Evolutionary conservation across 1,140 invertebrate genomes (phyloP), one percentile per base, ranked within the genome.

Genomic region (Chlorops oryzae): DNA sequence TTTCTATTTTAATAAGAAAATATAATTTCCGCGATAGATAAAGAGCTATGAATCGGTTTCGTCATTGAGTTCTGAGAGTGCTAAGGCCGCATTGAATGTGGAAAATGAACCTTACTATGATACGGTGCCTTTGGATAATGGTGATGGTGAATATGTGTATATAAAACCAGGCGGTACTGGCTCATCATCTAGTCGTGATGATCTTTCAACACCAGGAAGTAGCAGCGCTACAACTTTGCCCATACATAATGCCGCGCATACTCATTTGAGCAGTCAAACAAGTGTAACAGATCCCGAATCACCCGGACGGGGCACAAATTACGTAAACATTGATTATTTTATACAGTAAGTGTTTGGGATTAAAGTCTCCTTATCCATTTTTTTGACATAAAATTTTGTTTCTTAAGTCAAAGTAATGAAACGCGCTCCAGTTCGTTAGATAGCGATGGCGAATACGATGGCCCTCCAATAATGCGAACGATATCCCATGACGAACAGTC

Each of bases 321-420:
- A 91, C 74, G 88, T 91, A 66, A 91, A 92, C 72, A 91, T 91
- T 74, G 87, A 91, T 67, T 91, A 90, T 70, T 91, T 91, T 61
- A 81, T 91, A 63, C 80, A 86, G 84, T 88, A 73, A 80, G 81
- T 80, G 27, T 41, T 18, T 10, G n/a, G n/a, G n/a, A n/a, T n/a
- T n/a, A n/a, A 40, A 17, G 12, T 34, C 2, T n/a, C 10, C 18
- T 41, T 9, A 7, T 13, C 7, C 7, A 20, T 20, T n/a, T 13
- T 15, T 13, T 38, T 18, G 28, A 4, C 15, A 20, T 15, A 5
- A 35, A 44, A 12, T 27, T 53, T 40, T 28, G 55, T 20, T 45
- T 50, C 35, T 47, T 5, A 50, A 74, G 73, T 39, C 66, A 73
- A 47, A 67, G 69, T 51, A 73, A 70, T 35, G 73, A 73, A 51